Percentiles rank a stretch among this genome's conserved stretches.
Conservation (phyloP, 1,140 invertebrate species). For the Pseudachorutes palmiensis region DNA sequence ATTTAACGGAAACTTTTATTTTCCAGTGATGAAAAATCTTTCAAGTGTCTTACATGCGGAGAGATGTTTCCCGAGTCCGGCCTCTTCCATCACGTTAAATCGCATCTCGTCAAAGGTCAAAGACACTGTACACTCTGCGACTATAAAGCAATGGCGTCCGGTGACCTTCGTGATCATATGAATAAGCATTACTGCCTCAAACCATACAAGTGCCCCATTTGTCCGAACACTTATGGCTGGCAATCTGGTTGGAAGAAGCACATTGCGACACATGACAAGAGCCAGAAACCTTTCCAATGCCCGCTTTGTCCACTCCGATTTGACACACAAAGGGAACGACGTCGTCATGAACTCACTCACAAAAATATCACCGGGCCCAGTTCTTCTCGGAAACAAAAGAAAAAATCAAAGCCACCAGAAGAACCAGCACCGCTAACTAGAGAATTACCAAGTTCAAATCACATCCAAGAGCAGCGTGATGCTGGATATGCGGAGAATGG, state of each 20-base stretch:
- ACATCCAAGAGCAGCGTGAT: not conserved
- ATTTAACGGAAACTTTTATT: not conserved
- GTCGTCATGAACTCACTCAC: conserved; percentile 2
- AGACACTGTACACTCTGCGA: not conserved
- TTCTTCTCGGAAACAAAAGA: not conserved
- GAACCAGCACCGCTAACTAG: too few species aligned
- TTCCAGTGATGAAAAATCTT: not conserved
- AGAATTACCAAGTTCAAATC: not conserved
- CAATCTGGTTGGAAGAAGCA: conserved; percentile 3
- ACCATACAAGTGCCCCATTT: conserved; percentile 8
- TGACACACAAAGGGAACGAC: not conserved
- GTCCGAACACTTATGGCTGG: not conserved
- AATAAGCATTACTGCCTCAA: conserved; percentile 7
- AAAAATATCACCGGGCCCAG: not conserved
- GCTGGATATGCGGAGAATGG: not conserved
- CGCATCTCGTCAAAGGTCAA: conserved; percentile 9
- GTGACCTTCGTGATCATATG: conserved; percentile 8
- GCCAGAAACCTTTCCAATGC: not conserved
- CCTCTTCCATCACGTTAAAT: not conserved
- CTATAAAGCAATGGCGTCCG: not conserved
- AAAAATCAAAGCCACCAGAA: too few species aligned
- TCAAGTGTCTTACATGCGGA: not conserved
- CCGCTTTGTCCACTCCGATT: not conserved
- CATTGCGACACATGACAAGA: not conserved
- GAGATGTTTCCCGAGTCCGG: not conserved